Conservation (phyloP, 2,797 vertebrate species). For the Syngnathus rostellatus region DNA sequence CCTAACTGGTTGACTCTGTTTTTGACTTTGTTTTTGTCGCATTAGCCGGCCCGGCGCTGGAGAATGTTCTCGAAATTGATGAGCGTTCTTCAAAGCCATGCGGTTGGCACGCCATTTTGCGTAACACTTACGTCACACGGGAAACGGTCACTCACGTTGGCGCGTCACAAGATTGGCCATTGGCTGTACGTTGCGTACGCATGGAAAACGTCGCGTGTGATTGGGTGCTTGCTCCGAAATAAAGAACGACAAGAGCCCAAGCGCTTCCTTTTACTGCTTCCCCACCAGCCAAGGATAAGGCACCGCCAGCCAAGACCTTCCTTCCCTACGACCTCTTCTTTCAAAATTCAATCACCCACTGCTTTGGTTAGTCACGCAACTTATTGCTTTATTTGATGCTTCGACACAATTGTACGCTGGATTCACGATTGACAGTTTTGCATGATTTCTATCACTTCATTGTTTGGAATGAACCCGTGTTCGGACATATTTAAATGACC, state of each 20-base stretch:
- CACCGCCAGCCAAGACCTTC: conserved; percentile 11
- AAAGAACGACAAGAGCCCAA: conserved; percentile 30
- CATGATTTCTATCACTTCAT: too few relatives aligned
- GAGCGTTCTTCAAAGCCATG: conserved; percentile 15
- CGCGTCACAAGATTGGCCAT: conserved; percentile 23
- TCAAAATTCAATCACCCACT: background rate
- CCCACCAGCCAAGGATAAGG: conserved; percentile 38
- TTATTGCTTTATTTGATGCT: too few relatives aligned
- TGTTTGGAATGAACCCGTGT: too few relatives aligned
- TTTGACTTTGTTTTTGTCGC: background rate
- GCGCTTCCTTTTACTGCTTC: conserved; percentile 34
- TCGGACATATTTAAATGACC: too few relatives aligned
- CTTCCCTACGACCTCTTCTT: conserved; percentile 12
- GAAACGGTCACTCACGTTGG: conserved; percentile 16
- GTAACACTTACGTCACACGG: conserved; percentile 15
- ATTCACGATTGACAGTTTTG: background rate
- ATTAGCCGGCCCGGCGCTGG: background rate
- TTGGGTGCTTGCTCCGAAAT: conserved; percentile 56
- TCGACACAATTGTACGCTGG: background rate
- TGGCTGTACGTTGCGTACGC: conserved; percentile 30
- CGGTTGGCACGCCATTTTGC: conserved; percentile 1
- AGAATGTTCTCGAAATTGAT: background rate
- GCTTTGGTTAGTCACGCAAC: conserved; percentile 33
- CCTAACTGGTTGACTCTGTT: background rate
- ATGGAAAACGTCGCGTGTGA: conserved; percentile 28